phyloP scores from a whole-genome alignment of 2,797 vertebrate genomes.

The Choloepus didactylus region DNA sequence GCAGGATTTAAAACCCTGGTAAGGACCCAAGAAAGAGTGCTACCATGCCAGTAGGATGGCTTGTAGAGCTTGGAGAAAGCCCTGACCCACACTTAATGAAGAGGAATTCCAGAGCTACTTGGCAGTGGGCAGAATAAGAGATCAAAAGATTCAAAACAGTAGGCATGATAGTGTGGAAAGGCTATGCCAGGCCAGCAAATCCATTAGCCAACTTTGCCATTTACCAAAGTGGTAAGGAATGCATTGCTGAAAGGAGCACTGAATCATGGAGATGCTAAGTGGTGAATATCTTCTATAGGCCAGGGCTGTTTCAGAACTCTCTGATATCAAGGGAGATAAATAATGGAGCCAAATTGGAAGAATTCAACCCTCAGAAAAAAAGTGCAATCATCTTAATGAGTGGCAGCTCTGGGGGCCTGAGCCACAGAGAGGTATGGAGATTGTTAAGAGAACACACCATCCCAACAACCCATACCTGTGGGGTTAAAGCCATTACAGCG shows the following conservation, averaged over 20 bases:
- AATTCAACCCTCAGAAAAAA: not conserved
- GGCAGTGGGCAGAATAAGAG: slow-evolving; percentile 11
- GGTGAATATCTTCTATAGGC: not conserved
- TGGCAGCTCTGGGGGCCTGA: not conserved
- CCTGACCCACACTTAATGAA: not conserved
- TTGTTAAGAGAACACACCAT: not conserved
- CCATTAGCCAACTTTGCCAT: not conserved
- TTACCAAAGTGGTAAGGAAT: not conserved
- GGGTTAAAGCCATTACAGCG: not conserved
- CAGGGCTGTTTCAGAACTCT: not conserved
- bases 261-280: not conserved
- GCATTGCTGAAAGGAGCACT: not conserved
- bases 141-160: slow-evolving; percentile 13
- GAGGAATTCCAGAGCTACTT: slow-evolving; percentile 16
- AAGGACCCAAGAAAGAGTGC: not conserved
- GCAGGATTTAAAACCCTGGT: not conserved
- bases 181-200: not conserved
- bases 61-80: not conserved
- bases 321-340: not conserved
- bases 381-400: not conserved
- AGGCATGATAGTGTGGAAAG: not conserved
- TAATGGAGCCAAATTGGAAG: not conserved
- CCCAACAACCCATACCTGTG: not conserved
- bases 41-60: not conserved
- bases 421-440: not conserved